Conservation (phyloP, 1,140 invertebrate species). For the Drosophila orosa region DNA sequence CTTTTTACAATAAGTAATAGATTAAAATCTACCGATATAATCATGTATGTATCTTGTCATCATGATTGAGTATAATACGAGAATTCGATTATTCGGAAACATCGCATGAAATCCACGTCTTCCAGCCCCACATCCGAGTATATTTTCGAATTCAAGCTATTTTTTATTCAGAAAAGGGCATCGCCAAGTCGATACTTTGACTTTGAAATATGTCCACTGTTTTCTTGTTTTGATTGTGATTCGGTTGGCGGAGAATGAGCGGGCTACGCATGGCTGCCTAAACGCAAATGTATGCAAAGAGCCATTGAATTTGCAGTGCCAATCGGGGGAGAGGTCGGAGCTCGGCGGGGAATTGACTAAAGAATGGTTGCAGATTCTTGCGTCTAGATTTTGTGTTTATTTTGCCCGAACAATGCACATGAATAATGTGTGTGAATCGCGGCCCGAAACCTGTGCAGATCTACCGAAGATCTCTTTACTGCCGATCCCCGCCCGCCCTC, state of each 20-base stretch:
- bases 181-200: not conserved
- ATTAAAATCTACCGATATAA: not conserved
- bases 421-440: slow-evolving; percentile 83
- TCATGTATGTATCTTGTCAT: not conserved
- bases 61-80: not conserved
- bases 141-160: not conserved
- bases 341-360: slow-evolving; percentile 25
- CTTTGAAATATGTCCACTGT: slow-evolving; percentile 51
- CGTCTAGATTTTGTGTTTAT: slow-evolving; percentile 82
- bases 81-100: not conserved
- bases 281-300: slow-evolving; percentile 82
- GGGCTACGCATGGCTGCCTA: slow-evolving; percentile 78
- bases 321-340: not conserved
- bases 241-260: slow-evolving; percentile 44
- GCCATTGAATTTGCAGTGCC: slow-evolving; percentile 76
- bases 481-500: not conserved
- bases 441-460: slow-evolving; percentile 74
- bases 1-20: not conserved
- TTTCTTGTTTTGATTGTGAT: slow-evolving; percentile 63
- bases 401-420: slow-evolving; percentile 78
- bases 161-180: slow-evolving; percentile 1
- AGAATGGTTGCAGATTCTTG: slow-evolving; percentile 81
- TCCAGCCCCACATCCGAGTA: not conserved
- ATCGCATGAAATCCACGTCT: no score
- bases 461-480: slow-evolving; percentile 48